phyloP scores from a whole-genome alignment of 64 coral and sea anemone species.

The Montipora capricornis region DNA sequence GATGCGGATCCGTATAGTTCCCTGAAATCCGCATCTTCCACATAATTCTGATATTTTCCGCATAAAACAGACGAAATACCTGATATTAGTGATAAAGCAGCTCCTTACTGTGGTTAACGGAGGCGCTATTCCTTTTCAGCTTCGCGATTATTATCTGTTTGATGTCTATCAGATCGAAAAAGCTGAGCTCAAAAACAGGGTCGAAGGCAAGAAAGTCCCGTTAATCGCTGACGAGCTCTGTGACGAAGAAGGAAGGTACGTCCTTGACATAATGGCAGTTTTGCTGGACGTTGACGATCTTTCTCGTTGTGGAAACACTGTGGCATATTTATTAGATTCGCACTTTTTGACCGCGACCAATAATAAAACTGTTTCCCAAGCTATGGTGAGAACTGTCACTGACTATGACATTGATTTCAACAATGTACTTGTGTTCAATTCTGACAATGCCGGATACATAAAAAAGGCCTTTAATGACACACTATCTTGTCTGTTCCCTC shows the following conservation, averaged over 20 bases:
- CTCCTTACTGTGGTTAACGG: too few relatives aligned
- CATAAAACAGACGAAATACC: too few relatives aligned
- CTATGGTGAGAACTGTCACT: constrained; percentile 32
- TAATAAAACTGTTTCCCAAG: constrained; percentile 50
- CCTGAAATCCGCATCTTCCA: too few relatives aligned
- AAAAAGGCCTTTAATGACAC: constrained; percentile 33
- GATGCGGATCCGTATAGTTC: too few relatives aligned
- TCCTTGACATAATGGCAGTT: constrained; percentile 45
- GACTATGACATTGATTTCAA: constrained; percentile 51
- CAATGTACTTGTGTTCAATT: constrained; percentile 27
- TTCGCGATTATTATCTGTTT: neutral
- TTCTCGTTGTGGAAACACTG: constrained; percentile 27
- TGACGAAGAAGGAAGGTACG: neutral
- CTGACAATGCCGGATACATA: constrained; percentile 12
- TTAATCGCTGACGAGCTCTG: neutral
- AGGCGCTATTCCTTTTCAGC: too few relatives aligned
- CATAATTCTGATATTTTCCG: too few relatives aligned
- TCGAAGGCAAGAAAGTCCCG: neutral
- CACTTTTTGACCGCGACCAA: constrained; percentile 42
- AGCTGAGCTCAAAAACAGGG: neutral
- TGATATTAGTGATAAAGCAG: too few relatives aligned
- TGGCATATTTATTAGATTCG: constrained; percentile 39
- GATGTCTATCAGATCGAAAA: neutral
- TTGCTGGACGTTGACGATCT: constrained; percentile 58
- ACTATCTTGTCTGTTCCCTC: constrained; percentile 30